Conservation (phyloP, 1,140 invertebrate genomes). For the Heliconius himera region DNA sequence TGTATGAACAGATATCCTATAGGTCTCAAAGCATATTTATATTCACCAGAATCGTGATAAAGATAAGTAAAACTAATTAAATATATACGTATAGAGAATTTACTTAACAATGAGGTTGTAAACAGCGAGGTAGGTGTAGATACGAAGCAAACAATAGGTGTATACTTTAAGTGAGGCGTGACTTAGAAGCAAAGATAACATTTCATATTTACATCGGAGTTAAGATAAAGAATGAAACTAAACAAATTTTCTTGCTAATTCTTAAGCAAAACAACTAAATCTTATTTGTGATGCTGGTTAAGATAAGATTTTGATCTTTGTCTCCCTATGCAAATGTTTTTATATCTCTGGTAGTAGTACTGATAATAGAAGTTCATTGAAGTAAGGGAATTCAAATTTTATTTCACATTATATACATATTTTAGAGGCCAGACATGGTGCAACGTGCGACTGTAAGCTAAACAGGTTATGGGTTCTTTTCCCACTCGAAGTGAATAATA, state of each 20-base stretch:
- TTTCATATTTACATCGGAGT: constrained; percentile 36
- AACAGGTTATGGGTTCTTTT: too few species aligned
- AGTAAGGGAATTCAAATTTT: too few species aligned
- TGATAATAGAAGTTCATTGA: too few species aligned
- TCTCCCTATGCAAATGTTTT: neutral
- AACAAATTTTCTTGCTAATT: constrained; percentile 23
- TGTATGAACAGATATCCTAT: neutral
- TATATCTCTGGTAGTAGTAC: neutral
- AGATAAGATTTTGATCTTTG: constrained; percentile 8
- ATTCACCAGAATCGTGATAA: neutral
- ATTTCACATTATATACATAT: too few species aligned
- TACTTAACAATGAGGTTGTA: constrained; percentile 22
- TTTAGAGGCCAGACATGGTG: too few species aligned
- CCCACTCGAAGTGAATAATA: too few species aligned
- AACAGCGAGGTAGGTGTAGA: constrained; percentile 20
- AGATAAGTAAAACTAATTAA: constrained; percentile 1
- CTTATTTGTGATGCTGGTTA: constrained; percentile 1
- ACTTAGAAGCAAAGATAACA: constrained; percentile 35
- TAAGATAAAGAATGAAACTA: constrained; percentile 27
- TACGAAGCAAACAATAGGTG: constrained; percentile 31
- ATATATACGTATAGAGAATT: constrained; percentile 13
- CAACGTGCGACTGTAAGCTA: too few species aligned
- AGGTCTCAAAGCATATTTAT: neutral
- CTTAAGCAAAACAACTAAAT: constrained; percentile 13
- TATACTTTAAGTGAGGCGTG: constrained; percentile 31